A percentile compares a stretch with the other conserved stretches of the same genome.
Evolutionary conservation across 2,797 vertebrate genomes (phyloP).

Genomic region (Falco peregrinus): DNA sequence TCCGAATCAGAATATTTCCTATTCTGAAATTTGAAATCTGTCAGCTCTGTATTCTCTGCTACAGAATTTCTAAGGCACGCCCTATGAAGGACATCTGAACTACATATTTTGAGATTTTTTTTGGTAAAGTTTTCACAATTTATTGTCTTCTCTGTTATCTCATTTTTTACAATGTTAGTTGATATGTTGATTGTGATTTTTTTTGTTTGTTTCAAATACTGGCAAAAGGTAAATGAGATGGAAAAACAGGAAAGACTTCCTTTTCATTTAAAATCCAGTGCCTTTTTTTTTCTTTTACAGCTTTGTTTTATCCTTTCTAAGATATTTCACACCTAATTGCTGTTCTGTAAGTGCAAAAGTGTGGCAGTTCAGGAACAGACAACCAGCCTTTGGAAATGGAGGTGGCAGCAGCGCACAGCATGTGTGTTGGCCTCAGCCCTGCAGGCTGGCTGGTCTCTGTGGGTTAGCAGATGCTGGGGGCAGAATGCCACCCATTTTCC

Average conservation of each 20-base stretch:
- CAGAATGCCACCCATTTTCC: background rate
- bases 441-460: background rate
- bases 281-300: background rate
- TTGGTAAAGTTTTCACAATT: background rate
- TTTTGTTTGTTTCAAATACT: background rate
- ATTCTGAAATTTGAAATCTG: background rate
- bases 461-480: fast-evolving
- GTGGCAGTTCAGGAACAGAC: background rate
- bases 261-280: background rate
- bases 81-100: background rate
- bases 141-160: background rate
- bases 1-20: background rate
- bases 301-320: background rate
- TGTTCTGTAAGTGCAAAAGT: background rate
- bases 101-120: background rate
- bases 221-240: background rate
- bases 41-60: background rate
- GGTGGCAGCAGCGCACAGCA: background rate
- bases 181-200: background rate
- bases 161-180: background rate
- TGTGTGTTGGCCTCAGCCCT: background rate
- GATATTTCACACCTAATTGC: background rate
- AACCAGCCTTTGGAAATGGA: background rate
- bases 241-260: background rate
- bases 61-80: background rate